Base-by-base conservation (phyloP, 2,888 invertebrate species). In the Tetramorium bicarinatum region DNA sequence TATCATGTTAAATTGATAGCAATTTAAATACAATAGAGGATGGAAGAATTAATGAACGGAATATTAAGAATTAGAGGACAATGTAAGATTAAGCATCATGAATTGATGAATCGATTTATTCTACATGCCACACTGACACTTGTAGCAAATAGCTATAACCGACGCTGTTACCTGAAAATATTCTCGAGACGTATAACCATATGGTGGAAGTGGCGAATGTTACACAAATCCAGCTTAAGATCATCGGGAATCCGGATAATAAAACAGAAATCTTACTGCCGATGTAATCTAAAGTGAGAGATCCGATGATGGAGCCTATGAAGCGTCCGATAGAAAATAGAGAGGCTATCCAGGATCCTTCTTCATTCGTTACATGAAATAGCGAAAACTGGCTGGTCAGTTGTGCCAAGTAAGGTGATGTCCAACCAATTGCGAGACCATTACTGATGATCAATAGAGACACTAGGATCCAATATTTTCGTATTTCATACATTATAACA, bases 271-370 rank as follows among this genome's bases (percentile, higher is more conserved):
- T 87, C 85, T 90, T 92, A 62, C 89, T 87, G 34, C 90, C 91
- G 4, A 89, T 11, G 38, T 76, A 85, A 38, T 89, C 87, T n/a
- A 89, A 83, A 15, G 69, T 44, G 3, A 90, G 3, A 6, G 90
- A 85, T 13, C 90, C 92, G 11, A 9, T 21, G 29, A 90, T 25
- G 8, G 92, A 91, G 3, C 93, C 92, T 38, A 92, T 64, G 0
- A 92, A 80, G 0, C 92, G 89, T n/a, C 93, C 92, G 4, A 91
- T 66, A 38, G 89, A 91, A 18, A 92, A 3, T 52, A 93, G 56
- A 6, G 93, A 91, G 8, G 89, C 91, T 21, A 93, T 71, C 93
- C 92, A 93, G 0, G 93, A 90, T 44, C 87, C 92, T 34, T 34
- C 29, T 34, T 34, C 29, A 34, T 34, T 0, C 1, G 29, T 34